Conservation (phyloP, 2,797 vertebrate genomes). For the Orestias chungarensis region DNA sequence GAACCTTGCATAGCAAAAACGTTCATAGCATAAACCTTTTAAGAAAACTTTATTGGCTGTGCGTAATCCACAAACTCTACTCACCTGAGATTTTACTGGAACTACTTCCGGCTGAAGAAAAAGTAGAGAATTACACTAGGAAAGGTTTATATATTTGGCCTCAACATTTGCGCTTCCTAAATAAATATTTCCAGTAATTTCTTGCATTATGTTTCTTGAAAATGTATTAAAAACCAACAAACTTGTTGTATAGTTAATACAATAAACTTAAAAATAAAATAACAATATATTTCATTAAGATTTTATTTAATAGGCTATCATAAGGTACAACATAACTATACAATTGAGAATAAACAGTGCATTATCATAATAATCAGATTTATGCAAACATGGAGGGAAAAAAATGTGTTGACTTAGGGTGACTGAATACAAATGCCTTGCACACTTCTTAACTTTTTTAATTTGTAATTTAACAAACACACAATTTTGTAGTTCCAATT, state of each 20-base stretch:
- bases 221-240: neutral
- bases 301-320: neutral
- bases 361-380: neutral
- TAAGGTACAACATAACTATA: neutral
- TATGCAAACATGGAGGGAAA: neutral
- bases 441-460: too few relatives aligned
- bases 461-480: too few relatives aligned
- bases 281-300: neutral
- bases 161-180: neutral
- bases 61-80: constrained; percentile 16
- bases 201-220: neutral
- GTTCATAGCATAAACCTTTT: neutral
- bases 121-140: too few relatives aligned
- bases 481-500: too few relatives aligned
- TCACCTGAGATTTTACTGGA: constrained; percentile 11
- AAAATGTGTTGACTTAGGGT: neutral
- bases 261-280: neutral
- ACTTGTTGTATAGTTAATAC: neutral
- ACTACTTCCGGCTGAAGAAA: neutral
- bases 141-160: constrained; percentile 1
- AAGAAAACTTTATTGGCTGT: constrained; percentile 21
- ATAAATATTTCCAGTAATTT: neutral
- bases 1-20: constrained; percentile 8
- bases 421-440: too few relatives aligned
- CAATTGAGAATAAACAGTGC: neutral